Evolutionary conservation across 2,113 vertebrate genomes (phyloP).

Genomic region (Nanger granti): DNA sequence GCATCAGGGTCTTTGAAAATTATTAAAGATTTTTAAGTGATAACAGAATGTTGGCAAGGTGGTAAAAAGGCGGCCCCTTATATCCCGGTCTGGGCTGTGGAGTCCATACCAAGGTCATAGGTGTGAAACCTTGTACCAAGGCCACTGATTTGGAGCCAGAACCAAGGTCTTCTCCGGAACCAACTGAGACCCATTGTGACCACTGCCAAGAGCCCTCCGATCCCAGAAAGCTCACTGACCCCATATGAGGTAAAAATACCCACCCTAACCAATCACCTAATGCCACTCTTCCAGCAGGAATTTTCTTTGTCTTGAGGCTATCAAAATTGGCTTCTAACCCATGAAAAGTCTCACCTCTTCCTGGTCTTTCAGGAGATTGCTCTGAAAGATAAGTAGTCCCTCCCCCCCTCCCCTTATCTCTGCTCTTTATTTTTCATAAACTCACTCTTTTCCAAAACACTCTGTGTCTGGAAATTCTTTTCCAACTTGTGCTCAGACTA

Average conservation of each 20-base stretch:
- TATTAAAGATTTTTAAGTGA: not conserved
- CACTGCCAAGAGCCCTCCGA: not conserved
- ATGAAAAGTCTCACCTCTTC: not conserved
- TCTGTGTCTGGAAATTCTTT: not conserved
- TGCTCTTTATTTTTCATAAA: not conserved
- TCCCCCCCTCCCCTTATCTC: not conserved
- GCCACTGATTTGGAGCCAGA: not conserved
- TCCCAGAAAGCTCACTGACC: not conserved
- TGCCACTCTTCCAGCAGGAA: not conserved
- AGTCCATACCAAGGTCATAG: not conserved
- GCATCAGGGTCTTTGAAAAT: not conserved
- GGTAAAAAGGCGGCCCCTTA: no score
- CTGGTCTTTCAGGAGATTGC: not conserved
- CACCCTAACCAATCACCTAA: not conserved
- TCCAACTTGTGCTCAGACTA: not conserved
- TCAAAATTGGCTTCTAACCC: not conserved
- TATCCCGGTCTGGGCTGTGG: not conserved
- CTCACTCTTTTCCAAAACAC: not conserved
- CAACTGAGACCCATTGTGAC: not conserved
- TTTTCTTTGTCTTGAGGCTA: not conserved
- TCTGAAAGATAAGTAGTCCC: not conserved
- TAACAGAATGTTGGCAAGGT: not conserved
- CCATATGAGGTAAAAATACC: not conserved
- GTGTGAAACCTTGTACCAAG: not conserved
- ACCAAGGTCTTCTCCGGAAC: not conserved